A percentile compares a stretch with the other conserved stretches of the same genome.
These are phyloP conservation scores for Agrotis clavis DNA, from an alignment of 2,888 invertebrate species.

Conservation along the genomic window DNA sequence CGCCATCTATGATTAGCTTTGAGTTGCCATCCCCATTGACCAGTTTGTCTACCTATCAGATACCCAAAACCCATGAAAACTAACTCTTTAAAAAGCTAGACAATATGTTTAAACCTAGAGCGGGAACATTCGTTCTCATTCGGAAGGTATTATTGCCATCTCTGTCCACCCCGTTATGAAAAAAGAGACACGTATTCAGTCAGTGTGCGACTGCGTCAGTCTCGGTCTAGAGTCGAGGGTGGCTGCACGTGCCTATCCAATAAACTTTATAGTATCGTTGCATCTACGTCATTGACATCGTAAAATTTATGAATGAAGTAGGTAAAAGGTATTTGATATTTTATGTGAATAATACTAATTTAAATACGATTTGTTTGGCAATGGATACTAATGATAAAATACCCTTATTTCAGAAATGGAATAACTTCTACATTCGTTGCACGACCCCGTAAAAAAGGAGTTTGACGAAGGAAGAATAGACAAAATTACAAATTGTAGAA, in stretches of 20 bases:
- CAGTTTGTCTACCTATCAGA: not conserved
- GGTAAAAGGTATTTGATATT: not conserved
- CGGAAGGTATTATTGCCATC: conserved; percentile 44
- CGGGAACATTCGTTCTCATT: conserved; percentile 13
- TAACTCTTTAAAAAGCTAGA: not conserved
- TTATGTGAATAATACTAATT: not conserved
- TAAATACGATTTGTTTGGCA: not conserved
- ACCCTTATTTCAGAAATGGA: not conserved
- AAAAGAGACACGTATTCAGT: conserved; percentile 24
- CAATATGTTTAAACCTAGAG: not conserved
- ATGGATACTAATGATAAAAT: not conserved
- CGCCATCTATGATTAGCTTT: too few relatives aligned
- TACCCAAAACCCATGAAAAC: not conserved
- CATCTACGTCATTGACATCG: conserved; percentile 5
- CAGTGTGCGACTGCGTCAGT: conserved; percentile 41
- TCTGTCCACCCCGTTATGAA: conserved; percentile 15
- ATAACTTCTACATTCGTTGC: too few relatives aligned
- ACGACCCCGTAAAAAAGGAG: too few relatives aligned
- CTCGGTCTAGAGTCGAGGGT: conserved; percentile 15
- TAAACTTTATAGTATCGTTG: conserved; percentile 27
- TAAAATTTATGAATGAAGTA: not conserved
- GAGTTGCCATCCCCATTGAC: not conserved
- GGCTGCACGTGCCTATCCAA: conserved; percentile 26
- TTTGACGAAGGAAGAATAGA: too few relatives aligned
- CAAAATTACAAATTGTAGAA: too few relatives aligned